Evolutionary conservation across 2,888 invertebrate genomes (phyloP), one percentile per base, ranked within the genome.

Genomic region (Xylota sylvarum): DNA sequence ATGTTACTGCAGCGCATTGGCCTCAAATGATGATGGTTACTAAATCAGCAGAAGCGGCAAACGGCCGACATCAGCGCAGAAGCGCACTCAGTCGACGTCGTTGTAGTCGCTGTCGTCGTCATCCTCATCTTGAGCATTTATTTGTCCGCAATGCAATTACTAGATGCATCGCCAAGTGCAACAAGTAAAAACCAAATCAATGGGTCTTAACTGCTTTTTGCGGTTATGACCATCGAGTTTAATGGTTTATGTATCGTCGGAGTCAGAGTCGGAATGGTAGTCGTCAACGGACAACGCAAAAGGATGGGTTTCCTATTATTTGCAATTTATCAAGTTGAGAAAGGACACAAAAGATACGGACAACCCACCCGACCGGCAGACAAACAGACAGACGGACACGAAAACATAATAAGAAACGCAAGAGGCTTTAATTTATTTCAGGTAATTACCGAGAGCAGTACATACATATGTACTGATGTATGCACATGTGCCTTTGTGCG

Each of bases 251-350:
- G 55, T 78, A 52, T 69, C 52, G 46, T 58, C 58, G 1, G 4
- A 9, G 50, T 12, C 4, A 43, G 2, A 43, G 2, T 69, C 19
- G 4, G 55, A 35, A 9, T 30, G 6, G 12, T 64, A 27, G 10
- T 60, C 62, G 17, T 9, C n/a, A 4, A 32, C 46, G 2, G 46
- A 12, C 37, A 17, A 67, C 35, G 43, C 23, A 46, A 65, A 72
- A 65, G 80, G 73, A 80, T 80, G 80, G 35, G 50, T 80, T 80
- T 80, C 80, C 80, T 67, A 80, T 80, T 80, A 73, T 80, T 80
- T 65, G 72, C 72, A 72, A 80, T 73, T 65, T 73, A 80, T 80
- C 73, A 80, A 80, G 37, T 73, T 14, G 65, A 32, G 12, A 43
- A 73, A 80, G 80, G 73, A 80, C 80, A 80, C 80, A 73, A 73